Evolutionary conservation across 2,888 invertebrate genomes (phyloP).

Genomic region (Lomographa bimaculata): DNA sequence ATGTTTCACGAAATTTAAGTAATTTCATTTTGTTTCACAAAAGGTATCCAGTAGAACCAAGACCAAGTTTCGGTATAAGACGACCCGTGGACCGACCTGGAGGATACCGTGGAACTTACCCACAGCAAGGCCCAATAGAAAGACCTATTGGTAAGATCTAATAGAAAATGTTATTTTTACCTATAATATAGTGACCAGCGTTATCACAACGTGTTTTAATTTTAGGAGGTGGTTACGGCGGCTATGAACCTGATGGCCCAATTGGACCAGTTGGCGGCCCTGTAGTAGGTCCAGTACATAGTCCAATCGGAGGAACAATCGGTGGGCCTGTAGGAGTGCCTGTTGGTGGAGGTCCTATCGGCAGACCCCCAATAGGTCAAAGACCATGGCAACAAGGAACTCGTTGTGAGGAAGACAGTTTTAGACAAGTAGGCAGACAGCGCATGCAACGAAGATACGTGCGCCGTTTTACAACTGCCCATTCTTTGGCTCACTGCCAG

Average conservation of each 20-base stretch:
- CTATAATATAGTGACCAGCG: no score
- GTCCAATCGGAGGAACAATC: slow-evolving; percentile 45
- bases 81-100: slow-evolving; percentile 69
- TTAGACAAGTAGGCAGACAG: slow-evolving; percentile 92
- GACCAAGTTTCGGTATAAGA: slow-evolving; percentile 65
- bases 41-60: slow-evolving; percentile 72
- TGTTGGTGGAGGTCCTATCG: slow-evolving; percentile 56
- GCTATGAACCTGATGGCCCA: slow-evolving; percentile 70
- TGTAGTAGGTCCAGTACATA: slow-evolving; percentile 47
- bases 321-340: slow-evolving; percentile 44
- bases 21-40: no score
- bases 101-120: slow-evolving; percentile 80
- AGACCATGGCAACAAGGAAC: slow-evolving; percentile 79
- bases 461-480: slow-evolving; percentile 88
- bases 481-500: slow-evolving; percentile 91
- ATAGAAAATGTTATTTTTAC: background rate
- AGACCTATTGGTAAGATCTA: slow-evolving; percentile 60
- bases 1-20: no score
- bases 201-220: no score
- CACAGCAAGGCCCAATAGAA: slow-evolving; percentile 62
- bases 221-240: slow-evolving; percentile 51
- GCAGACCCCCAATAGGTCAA: slow-evolving; percentile 60
- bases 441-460: slow-evolving; percentile 91
- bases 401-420: slow-evolving; percentile 93
- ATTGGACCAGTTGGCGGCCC: slow-evolving; percentile 57